phyloP scores from a whole-genome alignment of 2,797 vertebrate species.

The Hydrolagus colliei region DNA sequence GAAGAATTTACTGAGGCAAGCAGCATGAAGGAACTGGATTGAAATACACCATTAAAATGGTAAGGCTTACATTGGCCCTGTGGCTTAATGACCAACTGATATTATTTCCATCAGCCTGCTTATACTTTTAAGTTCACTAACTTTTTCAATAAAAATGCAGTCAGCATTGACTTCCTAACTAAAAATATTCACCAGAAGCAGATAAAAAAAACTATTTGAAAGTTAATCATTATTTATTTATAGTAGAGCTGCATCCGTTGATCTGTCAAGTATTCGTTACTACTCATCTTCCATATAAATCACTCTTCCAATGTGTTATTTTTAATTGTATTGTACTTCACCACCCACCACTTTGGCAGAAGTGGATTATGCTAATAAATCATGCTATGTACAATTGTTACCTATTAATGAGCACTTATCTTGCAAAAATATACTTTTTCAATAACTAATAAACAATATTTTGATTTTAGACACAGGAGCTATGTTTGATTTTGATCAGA shows the following conservation, averaged over 20 bases:
- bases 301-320: background rate
- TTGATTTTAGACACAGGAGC: background rate
- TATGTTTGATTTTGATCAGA: background rate
- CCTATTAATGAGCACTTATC: background rate
- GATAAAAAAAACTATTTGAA: background rate
- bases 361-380: background rate
- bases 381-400: background rate
- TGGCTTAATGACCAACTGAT: background rate
- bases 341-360: background rate
- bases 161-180: background rate
- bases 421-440: background rate
- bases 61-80: background rate
- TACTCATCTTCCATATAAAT: background rate
- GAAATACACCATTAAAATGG: too few species aligned
- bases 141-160: background rate
- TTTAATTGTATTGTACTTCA: background rate
- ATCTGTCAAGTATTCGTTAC: background rate
- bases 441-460: background rate
- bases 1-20: too few species aligned
- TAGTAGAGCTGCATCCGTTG: background rate
- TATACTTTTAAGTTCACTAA: background rate
- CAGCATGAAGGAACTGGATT: too few species aligned
- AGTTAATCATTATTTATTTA: background rate
- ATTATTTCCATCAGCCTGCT: background rate
- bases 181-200: background rate